Percentiles rank a stretch among this genome's conserved stretches.
Evolutionary conservation across 2,797 vertebrate genomes (phyloP).

Genomic region (Artibeus jamaicensis): DNA sequence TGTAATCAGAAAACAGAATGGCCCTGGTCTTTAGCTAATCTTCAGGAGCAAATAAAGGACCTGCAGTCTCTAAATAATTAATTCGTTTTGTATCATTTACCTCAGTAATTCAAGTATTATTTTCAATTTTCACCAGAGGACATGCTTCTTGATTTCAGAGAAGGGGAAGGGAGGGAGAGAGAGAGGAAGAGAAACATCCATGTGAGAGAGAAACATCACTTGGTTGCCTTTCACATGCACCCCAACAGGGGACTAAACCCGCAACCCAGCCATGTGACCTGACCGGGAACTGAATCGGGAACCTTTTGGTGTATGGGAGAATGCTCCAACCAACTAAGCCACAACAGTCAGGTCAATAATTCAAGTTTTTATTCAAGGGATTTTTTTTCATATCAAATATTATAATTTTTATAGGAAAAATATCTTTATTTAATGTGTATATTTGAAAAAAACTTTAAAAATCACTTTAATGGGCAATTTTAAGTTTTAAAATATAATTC

Average conservation of each 20-base stretch:
- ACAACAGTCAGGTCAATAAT: no score
- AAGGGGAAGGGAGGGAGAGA: no score
- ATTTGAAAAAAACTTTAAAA: background rate
- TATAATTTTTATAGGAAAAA: background rate
- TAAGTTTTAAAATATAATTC: background rate
- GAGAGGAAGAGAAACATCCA: no score
- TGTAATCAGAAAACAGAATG: background rate
- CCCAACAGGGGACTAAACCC: no score
- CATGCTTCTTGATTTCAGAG: no score
- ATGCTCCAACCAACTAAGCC: no score
- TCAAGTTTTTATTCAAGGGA: background rate
- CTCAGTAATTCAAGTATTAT: background rate
- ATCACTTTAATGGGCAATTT: background rate
- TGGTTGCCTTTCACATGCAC: no score
- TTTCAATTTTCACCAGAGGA: no score
- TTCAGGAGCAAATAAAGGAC: background rate
- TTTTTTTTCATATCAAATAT: background rate
- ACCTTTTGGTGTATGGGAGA: no score
- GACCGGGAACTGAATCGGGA: no score
- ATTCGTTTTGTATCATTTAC: background rate
- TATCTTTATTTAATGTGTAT: background rate
- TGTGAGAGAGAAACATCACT: no score
- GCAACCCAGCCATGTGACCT: no score
- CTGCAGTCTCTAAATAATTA: background rate
- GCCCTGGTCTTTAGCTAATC: background rate